Conservation (phyloP, 2,888 invertebrate species). For the Hololepta plana region DNA sequence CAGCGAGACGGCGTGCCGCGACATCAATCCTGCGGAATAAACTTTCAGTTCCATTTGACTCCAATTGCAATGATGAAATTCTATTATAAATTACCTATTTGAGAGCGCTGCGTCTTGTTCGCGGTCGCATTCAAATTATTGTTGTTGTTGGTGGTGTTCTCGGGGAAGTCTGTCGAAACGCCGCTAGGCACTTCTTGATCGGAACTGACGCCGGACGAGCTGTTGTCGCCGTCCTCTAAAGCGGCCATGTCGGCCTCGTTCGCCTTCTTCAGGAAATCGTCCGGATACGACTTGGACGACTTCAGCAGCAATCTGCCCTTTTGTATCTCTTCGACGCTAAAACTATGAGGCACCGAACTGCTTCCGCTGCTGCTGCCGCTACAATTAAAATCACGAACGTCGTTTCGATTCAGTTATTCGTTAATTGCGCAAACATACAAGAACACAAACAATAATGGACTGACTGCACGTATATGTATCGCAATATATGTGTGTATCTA, state of each 20-base stretch:
- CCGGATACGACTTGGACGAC: constrained; percentile 74
- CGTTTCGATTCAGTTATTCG: constrained; percentile 10
- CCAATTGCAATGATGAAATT: too few relatives aligned
- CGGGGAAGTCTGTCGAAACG: neutral
- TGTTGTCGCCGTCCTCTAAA: constrained; percentile 70
- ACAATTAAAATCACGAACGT: too few relatives aligned
- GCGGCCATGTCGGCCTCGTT: constrained; percentile 22
- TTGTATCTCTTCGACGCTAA: constrained; percentile 78
- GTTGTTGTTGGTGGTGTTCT: neutral
- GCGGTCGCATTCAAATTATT: neutral
- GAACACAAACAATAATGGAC: too few relatives aligned
- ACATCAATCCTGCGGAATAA: constrained; percentile 17
- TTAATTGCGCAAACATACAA: too few relatives aligned
- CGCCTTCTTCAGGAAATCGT: constrained; percentile 46
- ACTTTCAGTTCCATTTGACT: too few relatives aligned
- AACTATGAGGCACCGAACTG: constrained; percentile 64
- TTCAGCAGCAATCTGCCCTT: constrained; percentile 70
- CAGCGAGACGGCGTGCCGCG: constrained; percentile 53
- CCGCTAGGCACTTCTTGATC: constrained; percentile 57
- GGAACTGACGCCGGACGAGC: constrained; percentile 74
- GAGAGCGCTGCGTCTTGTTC: too few relatives aligned
- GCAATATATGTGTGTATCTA: too few relatives aligned
- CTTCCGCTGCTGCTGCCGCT: constrained; percentile 48
- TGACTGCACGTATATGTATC: too few relatives aligned
- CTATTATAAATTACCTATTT: too few relatives aligned